These are phyloP conservation scores for Burhinus bistriatus DNA, from an alignment of 2,113 vertebrate genomes.

Conservation along the genomic window DNA sequence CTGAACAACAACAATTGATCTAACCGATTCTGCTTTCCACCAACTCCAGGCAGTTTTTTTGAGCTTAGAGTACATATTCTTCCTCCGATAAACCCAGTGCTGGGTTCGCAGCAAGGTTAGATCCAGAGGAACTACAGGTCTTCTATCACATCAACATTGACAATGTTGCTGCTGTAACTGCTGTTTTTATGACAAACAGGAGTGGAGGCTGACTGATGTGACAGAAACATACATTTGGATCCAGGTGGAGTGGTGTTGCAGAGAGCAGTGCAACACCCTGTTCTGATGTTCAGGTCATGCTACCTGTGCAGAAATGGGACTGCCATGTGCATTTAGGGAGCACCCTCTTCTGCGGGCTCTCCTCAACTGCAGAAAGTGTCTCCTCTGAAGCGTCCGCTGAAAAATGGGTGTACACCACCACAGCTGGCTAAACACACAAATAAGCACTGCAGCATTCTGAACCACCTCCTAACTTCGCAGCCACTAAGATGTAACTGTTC, in stretches of 20 bases:
- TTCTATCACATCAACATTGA: background rate
- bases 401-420: background rate
- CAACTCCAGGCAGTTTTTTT: background rate
- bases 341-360: background rate
- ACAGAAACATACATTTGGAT: too few relatives aligned
- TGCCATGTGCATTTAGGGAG: background rate
- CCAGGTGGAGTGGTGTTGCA: background rate
- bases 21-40: background rate
- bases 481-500: background rate
- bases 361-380: background rate
- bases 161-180: background rate
- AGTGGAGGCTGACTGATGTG: background rate
- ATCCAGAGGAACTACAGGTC: background rate
- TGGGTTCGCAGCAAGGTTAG: background rate
- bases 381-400: background rate
- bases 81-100: too few relatives aligned
- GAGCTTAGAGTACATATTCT: background rate
- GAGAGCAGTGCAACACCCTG: background rate
- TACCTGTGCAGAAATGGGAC: background rate
- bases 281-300: too few relatives aligned
- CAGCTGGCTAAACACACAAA: background rate
- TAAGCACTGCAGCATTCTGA: background rate
- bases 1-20: background rate
- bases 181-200: background rate
- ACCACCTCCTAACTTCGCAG: background rate